phyloP scores from a whole-genome alignment of 2,888 invertebrate species.

The Melinaea menophilus region DNA sequence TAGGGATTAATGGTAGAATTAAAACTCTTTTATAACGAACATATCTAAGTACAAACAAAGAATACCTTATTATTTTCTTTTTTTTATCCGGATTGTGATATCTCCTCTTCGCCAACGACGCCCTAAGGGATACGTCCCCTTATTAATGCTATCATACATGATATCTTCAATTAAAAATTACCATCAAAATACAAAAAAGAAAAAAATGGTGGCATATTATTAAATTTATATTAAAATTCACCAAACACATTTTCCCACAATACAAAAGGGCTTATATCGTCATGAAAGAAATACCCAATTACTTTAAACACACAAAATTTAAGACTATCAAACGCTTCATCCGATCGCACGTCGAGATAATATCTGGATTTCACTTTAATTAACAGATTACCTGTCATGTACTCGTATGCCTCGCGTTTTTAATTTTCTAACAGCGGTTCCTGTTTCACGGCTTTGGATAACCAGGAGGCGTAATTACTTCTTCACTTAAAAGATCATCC shows the following conservation, averaged over 20 bases:
- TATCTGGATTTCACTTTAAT: constrained; percentile 11
- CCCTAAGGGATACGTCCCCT: background rate
- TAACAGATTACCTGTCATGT: constrained; percentile 12
- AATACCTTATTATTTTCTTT: too few species aligned
- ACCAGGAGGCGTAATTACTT: too few species aligned
- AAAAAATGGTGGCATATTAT: background rate
- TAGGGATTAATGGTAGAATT: too few species aligned
- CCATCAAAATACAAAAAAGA: background rate
- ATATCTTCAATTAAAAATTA: background rate
- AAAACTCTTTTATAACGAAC: too few species aligned
- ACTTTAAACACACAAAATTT: background rate
- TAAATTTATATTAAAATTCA: too few species aligned
- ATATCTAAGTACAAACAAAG: too few species aligned
- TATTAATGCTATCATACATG: background rate
- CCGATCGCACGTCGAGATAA: background rate
- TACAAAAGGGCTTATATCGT: too few species aligned
- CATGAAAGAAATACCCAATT: too few species aligned
- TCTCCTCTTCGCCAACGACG: too few species aligned
- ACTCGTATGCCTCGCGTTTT: constrained; percentile 3
- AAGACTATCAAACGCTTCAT: constrained; percentile 3
- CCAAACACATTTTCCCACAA: too few species aligned
- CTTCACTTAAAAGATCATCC: too few species aligned
- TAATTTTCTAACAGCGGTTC: background rate
- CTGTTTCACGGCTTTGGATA: constrained; percentile 10
- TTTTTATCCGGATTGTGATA: too few species aligned